phyloP scores from a whole-genome alignment of 2,888 invertebrate genomes.

The Smittia sp. region DNA sequence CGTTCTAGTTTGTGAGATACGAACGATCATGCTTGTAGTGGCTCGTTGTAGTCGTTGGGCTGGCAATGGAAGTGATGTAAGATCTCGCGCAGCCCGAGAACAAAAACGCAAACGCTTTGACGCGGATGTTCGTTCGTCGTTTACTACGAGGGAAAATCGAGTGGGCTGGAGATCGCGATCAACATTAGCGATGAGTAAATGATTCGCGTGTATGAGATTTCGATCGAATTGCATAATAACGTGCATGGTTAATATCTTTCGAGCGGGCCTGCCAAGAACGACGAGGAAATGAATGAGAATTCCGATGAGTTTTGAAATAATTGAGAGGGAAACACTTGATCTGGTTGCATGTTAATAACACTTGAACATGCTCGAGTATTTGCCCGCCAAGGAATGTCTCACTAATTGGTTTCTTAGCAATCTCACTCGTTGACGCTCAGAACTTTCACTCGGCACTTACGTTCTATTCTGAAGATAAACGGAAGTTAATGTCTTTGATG shows the following conservation, averaged over 20 bases:
- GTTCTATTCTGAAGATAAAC: neutral
- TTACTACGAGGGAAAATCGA: neutral
- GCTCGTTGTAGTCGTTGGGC: neutral
- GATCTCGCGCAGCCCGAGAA: neutral
- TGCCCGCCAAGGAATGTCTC: neutral
- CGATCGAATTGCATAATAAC: too few species aligned
- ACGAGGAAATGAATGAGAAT: neutral
- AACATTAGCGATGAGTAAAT: neutral
- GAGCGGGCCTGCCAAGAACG: neutral
- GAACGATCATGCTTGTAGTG: neutral
- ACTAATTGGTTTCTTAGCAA: neutral
- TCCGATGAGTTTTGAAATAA: neutral
- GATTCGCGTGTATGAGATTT: too few species aligned
- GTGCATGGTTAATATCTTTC: neutral
- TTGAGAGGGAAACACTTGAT: neutral
- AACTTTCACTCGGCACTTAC: neutral
- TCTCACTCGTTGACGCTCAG: neutral
- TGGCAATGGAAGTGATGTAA: neutral
- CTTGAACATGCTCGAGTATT: neutral
- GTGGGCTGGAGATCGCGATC: neutral
- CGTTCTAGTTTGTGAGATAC: conserved; percentile 13
- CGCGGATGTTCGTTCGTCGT: neutral
- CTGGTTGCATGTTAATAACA: neutral
- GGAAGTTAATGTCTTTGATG: neutral
- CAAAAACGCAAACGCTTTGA: neutral